Base-by-base conservation (phyloP, 2,113 vertebrate genomes). In the Heteronetta atricapilla region DNA sequence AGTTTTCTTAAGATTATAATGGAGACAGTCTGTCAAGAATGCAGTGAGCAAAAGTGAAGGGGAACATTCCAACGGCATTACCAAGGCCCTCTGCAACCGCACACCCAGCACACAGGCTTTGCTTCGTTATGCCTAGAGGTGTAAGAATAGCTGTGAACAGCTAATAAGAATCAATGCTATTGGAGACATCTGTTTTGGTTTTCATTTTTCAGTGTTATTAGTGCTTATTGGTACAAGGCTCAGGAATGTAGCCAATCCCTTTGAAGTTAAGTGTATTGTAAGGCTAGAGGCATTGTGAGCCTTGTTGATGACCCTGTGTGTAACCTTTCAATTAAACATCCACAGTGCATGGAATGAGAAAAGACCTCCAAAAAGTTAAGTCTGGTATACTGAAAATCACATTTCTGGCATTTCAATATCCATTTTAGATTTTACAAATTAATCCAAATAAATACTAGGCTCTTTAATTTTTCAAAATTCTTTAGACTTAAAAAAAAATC, bases 121-220 rank as follows among this genome's bases (percentile, higher is more conserved):
- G 96, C 97, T 83, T 95, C 96, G n/a, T 66, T 72, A 88, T 62
- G 97, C 98, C 98, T 95, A 96, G 97, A 97, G 98, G 97, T 98
- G 96, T 96, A 97, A 97, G 97, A 97, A 96, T 96, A 98, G 97
- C 98, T 97, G 96, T 81, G 97, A 97, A 98, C 89, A 94, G 94
- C 97, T 98, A 98, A 98, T 98, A 98, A 98, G 96, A 94, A 94
- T 96, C 97, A 96, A 96, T 96, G 95, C 98, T 96, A 98, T 98
- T 98, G 98, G 97, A 98, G 97, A 98, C 98, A 98, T 98, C 98
- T 98, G 98, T 98, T 98, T 98, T 97, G 95, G 95, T 98, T 98
- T 98, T 98, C 97, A 98, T 98, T 98, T 98, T 98, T 98, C 97
- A 96, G 98, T 97, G 98, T 98, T 98, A 98, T 98, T 98, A 98